phyloP scores from a whole-genome alignment of 2,797 vertebrate genomes.

The Pseudochirops corinnae region DNA sequence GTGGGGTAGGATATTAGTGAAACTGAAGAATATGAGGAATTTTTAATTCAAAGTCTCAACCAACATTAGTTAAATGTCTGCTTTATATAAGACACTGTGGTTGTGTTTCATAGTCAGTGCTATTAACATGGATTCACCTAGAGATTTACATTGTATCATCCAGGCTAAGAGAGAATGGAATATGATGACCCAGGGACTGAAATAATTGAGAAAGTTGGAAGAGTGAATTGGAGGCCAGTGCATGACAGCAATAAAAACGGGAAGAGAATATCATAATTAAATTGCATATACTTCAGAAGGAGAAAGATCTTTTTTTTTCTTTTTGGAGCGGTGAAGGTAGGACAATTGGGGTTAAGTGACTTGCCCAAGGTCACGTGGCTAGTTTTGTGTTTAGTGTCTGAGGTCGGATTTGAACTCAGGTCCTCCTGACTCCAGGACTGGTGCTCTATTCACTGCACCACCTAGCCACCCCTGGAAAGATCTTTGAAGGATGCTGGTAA shows the following conservation, averaged over 20 bases:
- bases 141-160: background rate
- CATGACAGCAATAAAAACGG: background rate
- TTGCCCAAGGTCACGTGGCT: too few species aligned
- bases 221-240: background rate
- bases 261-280: background rate
- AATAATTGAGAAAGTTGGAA: background rate
- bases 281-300: background rate
- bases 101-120: background rate
- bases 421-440: too few species aligned
- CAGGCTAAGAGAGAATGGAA: background rate
- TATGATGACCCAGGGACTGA: background rate
- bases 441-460: too few species aligned
- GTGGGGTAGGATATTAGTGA: background rate
- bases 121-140: background rate
- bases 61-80: background rate
- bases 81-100: background rate
- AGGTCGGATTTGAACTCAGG: too few species aligned
- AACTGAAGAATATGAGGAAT: background rate
- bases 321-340: too few species aligned
- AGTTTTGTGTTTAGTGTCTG: too few species aligned
- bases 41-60: background rate
- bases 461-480: too few species aligned
- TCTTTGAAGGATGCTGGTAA: background rate
- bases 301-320: background rate
- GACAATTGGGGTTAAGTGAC: too few species aligned